Conservation (phyloP, 1,140 invertebrate genomes). For the Zaprionus tsacasi region DNA sequence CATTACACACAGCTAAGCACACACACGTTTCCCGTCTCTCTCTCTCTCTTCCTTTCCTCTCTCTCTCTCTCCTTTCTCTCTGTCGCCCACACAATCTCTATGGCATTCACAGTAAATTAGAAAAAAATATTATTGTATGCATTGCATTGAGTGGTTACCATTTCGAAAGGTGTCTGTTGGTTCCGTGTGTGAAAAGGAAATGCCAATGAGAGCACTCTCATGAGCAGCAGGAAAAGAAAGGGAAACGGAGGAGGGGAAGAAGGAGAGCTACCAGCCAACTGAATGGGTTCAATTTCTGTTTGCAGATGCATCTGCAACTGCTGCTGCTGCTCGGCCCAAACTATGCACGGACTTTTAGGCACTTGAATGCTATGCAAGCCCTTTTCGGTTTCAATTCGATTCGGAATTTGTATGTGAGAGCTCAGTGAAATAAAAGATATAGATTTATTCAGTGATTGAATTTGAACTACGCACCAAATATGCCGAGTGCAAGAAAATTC, state of each 20-base stretch:
- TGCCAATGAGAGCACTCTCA: constrained; percentile 26
- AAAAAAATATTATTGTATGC: constrained; percentile 81
- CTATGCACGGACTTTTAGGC: constrained; percentile 45
- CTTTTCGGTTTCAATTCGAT: constrained; percentile 17
- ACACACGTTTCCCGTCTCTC: constrained; percentile 17
- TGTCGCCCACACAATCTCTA: neutral
- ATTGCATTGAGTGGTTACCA: constrained; percentile 62
- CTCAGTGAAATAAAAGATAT: constrained; percentile 17
- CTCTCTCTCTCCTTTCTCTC: neutral
- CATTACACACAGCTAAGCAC: constrained; percentile 53
- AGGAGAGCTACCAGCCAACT: neutral
- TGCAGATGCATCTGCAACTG: constrained; percentile 21
- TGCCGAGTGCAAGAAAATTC: neutral
- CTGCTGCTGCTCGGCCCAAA: constrained; percentile 14
- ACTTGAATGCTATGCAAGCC: constrained; percentile 42
- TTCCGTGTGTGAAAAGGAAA: constrained; percentile 47
- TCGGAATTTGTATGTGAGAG: constrained; percentile 23
- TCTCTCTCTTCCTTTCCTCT: neutral
- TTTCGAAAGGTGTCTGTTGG: constrained; percentile 68
- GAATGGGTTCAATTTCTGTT: constrained; percentile 48
- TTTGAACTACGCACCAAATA: constrained; percentile 11
- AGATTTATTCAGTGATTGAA: constrained; percentile 39
- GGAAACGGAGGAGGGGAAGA: neutral
- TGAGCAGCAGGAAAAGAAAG: neutral
- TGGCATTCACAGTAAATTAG: constrained; percentile 50